phyloP scores from a whole-genome alignment of 2,888 invertebrate genomes.

The Yponomeuta evonymella region DNA sequence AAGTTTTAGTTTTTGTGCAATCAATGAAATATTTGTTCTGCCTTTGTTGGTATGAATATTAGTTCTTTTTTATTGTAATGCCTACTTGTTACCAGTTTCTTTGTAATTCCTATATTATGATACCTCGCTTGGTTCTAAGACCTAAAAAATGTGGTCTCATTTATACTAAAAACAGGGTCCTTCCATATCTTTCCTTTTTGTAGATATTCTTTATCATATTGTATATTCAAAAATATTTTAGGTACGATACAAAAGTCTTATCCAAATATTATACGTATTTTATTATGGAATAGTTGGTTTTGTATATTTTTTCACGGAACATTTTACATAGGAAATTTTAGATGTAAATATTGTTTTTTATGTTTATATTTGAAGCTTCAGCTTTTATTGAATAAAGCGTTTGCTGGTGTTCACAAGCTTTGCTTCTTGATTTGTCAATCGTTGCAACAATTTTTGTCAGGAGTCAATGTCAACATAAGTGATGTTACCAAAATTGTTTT shows the following conservation, averaged over 20 bases:
- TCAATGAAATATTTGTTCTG: slow-evolving; percentile 16
- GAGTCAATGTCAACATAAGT: too few relatives aligned
- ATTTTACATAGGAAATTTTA: slow-evolving; percentile 23
- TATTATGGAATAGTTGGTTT: slow-evolving; percentile 45
- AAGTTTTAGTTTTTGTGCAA: slow-evolving; percentile 37
- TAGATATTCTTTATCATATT: slow-evolving; percentile 48
- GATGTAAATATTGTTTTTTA: slow-evolving; percentile 12
- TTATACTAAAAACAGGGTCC: slow-evolving; percentile 59
- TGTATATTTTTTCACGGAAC: slow-evolving; percentile 38
- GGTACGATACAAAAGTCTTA: slow-evolving; percentile 40
- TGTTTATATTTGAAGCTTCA: slow-evolving; percentile 30
- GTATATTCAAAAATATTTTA: slow-evolving; percentile 31
- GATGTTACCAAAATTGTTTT: too few relatives aligned
- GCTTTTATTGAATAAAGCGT: slow-evolving; percentile 32
- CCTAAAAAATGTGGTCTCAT: slow-evolving; percentile 15
- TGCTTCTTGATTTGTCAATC: slow-evolving; percentile 2
- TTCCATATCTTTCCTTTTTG: slow-evolving; percentile 53
- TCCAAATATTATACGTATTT: slow-evolving; percentile 55
- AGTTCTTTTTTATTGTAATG: slow-evolving; percentile 22
- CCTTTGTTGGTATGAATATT: background rate
- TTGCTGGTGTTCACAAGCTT: slow-evolving; percentile 25
- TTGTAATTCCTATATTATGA: slow-evolving; percentile 14
- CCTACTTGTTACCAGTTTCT: slow-evolving; percentile 44
- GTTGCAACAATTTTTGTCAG: too few relatives aligned
- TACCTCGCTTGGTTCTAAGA: slow-evolving; percentile 23